Conservation (phyloP, 2,113 vertebrate genomes). For the Tragelaphus scriptus region DNA sequence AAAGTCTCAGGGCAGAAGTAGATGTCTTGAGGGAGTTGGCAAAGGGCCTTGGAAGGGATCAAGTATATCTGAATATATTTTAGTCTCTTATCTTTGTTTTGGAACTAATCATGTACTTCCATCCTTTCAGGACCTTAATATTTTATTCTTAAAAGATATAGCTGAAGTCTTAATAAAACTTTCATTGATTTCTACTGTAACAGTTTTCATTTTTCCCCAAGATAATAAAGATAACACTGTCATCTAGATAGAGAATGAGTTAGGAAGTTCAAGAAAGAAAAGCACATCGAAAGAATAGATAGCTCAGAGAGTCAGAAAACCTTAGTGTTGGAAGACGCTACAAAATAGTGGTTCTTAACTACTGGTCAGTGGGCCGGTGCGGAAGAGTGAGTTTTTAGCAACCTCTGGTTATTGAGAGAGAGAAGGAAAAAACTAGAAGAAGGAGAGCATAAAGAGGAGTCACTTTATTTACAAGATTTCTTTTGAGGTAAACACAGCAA, state of each 20-base stretch:
- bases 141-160: slow-evolving; percentile 14
- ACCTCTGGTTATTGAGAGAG: not conserved
- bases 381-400: not conserved
- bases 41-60: not conserved
- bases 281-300: not conserved
- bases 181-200: not conserved
- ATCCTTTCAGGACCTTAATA: not conserved
- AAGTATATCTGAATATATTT: not conserved
- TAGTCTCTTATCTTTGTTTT: not conserved
- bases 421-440: not conserved
- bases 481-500: not conserved
- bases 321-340: not conserved
- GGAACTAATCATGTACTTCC: not conserved
- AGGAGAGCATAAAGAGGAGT: not conserved
- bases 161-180: not conserved
- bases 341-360: not conserved
- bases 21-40: not conserved
- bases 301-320: not conserved
- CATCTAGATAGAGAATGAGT: slow-evolving; percentile 8
- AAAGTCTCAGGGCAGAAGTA: not conserved
- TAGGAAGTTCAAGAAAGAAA: slow-evolving; percentile 14
- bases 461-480: not conserved
- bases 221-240: not conserved
- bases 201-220: not conserved
- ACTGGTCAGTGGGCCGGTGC: not conserved